Percentiles rank a stretch among this genome's conserved stretches.
These are phyloP conservation scores for Erythrocebus patas DNA, from an alignment of 2,113 vertebrate genomes.

Conservation along the genomic window DNA sequence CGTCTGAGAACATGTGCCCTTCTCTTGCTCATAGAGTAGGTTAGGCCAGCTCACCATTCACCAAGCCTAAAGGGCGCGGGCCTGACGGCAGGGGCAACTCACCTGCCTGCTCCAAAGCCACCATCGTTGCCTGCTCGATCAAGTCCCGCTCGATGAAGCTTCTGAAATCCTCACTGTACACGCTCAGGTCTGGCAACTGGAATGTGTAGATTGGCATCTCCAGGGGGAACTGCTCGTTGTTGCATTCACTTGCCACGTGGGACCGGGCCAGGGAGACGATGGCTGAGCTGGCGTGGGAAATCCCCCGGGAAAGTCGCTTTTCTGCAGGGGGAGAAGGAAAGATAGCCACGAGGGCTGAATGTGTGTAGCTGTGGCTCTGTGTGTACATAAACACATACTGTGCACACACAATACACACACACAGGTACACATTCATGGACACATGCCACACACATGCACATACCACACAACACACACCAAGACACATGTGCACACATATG, in stretches of 20 bases:
- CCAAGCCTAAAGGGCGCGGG: background rate
- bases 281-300: conserved; percentile 99
- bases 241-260: conserved; percentile 95
- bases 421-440: background rate
- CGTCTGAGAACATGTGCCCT: background rate
- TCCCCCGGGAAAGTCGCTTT: conserved; percentile 97
- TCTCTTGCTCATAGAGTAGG: background rate
- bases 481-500: background rate
- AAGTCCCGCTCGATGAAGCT: conserved; percentile 97
- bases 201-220: conserved; percentile 99
- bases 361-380: background rate
- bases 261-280: conserved; percentile 96
- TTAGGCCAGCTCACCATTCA: background rate
- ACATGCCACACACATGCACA: background rate
- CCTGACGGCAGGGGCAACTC: conserved; percentile 44
- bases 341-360: background rate
- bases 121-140: conserved; percentile 98
- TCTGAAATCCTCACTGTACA: conserved; percentile 98
- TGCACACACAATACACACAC: background rate
- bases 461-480: rapidly evolving
- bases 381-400: too few species aligned
- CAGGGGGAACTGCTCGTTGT: conserved; percentile 94
- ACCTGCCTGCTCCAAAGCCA: conserved; percentile 98
- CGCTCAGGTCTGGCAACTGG: conserved; percentile 97
- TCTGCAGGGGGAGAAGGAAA: conserved; percentile 80